Percentiles rank a stretch among this genome's conserved stretches.
These are phyloP conservation scores for Crambe crambe DNA, from an alignment of 37 sponge, comb jelly and placozoan genomes.

Conservation along the genomic window DNA sequence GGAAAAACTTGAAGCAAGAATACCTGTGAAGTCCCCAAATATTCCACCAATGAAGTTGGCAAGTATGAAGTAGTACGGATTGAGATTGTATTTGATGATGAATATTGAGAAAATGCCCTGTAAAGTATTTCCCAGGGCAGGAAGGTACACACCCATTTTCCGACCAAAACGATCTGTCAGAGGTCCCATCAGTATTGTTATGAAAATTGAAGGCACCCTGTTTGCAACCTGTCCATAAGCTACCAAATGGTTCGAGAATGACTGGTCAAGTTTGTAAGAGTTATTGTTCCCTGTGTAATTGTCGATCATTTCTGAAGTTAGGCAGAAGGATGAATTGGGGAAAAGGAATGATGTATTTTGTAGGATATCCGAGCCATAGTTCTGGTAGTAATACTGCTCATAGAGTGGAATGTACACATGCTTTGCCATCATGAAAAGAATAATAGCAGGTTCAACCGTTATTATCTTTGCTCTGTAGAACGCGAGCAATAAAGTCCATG, in stretches of 20 bases:
- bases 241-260: background rate
- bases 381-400: constrained; percentile 30
- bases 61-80: constrained; percentile 28
- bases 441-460: constrained; percentile 25
- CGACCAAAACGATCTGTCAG: constrained; percentile 61
- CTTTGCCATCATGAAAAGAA: constrained; percentile 26
- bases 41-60: constrained; percentile 23
- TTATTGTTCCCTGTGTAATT: constrained; percentile 4
- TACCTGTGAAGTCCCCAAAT: constrained; percentile 34
- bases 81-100: constrained; percentile 27
- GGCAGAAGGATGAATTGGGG: constrained; percentile 25
- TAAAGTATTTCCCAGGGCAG: constrained; percentile 2
- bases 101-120: constrained; percentile 2
- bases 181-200: constrained; percentile 50
- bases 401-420: constrained; percentile 4
- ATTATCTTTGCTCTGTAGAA: constrained; percentile 9
- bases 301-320: constrained; percentile 10
- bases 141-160: constrained; percentile 29
- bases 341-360: constrained; percentile 14
- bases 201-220: constrained; percentile 24
- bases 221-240: constrained; percentile 26
- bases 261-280: background rate
- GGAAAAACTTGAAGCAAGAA: constrained; percentile 32
- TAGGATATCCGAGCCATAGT: constrained; percentile 1
- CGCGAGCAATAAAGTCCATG: background rate